Base-by-base conservation (phyloP, 2,797 vertebrate species). In the Taenioides sp. region DNA sequence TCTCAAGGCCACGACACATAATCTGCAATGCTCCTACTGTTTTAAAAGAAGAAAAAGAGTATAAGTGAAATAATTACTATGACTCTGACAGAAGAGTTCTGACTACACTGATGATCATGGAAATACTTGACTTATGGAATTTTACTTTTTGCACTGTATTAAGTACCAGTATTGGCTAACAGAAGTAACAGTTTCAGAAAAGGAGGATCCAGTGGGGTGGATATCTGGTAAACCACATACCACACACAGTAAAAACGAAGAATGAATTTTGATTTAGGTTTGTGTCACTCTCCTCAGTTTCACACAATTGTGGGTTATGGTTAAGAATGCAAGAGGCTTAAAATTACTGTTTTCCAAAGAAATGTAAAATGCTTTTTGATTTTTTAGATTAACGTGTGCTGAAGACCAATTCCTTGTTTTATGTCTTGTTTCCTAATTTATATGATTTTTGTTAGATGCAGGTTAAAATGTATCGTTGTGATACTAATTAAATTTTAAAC, bases 1-100 rank as follows among this genome's bases (percentile, higher is more conserved):
- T 96, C 95, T 96, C 95, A 97, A 95, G 95, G 94, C 95, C 92
- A 87, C 88, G 95, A 96, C 94, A 96, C 89, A 96, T 93, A 95
- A 97, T 96, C 95, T 94, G 93, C 92, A 95, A 94, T 91, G 94
- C 92, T 95, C 93, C 94, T 88, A 92, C 90, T 67, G 72, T 90
- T 87, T 94, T 91, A 91, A 94, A 27, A 72, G 50, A 66, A 69
- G 77, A 73, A 75, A 72, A 83, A 74, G 40, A 64, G 68, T 84
- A 88, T 87, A 78, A 79, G 74, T 94, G 90, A 76, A 94, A 93
- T 89, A 82, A 72, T 91, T 78, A 0, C 79, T 70, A 76, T 83
- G 73, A 64, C 71, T 72, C 58, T 34, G 18, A 27, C 40, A 16
- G 64, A 69, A 66, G 6, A 25, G 49, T 2, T 60, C 55, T 10